Conservation (phyloP, 2,797 vertebrate genomes). For the Argya squamiceps region DNA sequence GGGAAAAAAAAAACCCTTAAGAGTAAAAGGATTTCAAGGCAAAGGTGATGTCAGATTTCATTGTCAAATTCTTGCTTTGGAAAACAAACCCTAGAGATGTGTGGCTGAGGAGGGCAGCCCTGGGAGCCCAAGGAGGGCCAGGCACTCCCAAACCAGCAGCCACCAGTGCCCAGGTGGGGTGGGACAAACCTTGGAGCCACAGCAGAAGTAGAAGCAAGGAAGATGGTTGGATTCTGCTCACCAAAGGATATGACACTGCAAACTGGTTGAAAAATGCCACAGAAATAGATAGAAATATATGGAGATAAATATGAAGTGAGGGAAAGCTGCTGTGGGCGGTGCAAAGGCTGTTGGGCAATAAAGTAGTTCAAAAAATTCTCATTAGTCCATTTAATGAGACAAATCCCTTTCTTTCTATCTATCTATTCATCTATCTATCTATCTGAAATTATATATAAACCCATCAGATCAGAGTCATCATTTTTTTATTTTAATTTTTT, state of each 20-base stretch:
- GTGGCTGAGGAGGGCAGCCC: not conserved
- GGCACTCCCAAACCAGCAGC: not conserved
- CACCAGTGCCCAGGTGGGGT: too few relatives aligned
- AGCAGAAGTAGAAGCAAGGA: not conserved
- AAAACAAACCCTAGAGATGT: not conserved
- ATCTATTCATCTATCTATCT: too few relatives aligned
- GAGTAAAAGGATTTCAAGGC: not conserved
- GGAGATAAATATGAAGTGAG: not conserved
- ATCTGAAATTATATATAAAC: not conserved
- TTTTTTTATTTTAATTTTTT: rapidly evolving
- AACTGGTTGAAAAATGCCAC: not conserved
- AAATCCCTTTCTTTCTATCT: not conserved
- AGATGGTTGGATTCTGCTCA: not conserved
- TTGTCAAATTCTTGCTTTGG: not conserved
- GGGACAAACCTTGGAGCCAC: not conserved
- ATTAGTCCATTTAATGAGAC: not conserved
- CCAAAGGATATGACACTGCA: not conserved
- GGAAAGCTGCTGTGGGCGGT: not conserved
- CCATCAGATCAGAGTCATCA: rapidly evolving
- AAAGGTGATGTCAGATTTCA: not conserved
- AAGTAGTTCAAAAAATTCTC: not conserved
- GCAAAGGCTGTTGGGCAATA: not conserved
- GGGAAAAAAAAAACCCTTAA: rapidly evolving
- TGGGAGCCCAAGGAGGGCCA: not conserved
- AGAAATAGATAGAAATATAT: not conserved